phyloP scores from a whole-genome alignment of 2,113 vertebrate species.

The Ploceus nigricollis region DNA sequence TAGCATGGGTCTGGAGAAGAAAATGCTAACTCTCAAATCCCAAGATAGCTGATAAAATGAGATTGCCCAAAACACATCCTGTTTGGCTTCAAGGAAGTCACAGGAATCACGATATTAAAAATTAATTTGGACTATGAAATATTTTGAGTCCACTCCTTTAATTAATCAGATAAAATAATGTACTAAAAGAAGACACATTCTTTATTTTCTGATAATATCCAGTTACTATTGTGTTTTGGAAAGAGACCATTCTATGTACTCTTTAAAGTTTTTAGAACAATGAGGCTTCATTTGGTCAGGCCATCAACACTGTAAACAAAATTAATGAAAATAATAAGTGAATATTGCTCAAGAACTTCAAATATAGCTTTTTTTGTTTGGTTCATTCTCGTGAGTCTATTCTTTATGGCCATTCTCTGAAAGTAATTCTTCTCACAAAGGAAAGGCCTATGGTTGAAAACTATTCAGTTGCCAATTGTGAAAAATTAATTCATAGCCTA shows the following conservation, averaged over 20 bases:
- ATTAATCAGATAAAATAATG: not conserved
- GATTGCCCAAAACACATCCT: not conserved
- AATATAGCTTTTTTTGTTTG: not conserved
- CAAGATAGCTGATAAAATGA: not conserved
- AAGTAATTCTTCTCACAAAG: not conserved
- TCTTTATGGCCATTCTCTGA: not conserved
- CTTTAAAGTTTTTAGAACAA: not conserved
- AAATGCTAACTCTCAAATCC: not conserved
- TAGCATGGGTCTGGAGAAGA: not conserved
- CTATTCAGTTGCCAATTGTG: not conserved
- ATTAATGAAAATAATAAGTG: not conserved
- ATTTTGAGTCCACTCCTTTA: not conserved
- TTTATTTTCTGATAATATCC: not conserved
- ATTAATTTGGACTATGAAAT: not conserved
- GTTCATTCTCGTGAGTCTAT: not conserved
- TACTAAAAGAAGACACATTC: not conserved
- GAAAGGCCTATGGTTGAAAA: not conserved
- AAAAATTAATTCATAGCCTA: slow-evolving; percentile 39
- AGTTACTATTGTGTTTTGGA: not conserved
- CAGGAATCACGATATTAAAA: not conserved
- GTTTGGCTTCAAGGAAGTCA: not conserved
- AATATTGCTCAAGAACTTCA: not conserved
- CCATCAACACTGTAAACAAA: not conserved
- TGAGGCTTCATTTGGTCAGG: not conserved
- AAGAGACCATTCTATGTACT: not conserved